These are phyloP conservation scores for Agrochola circellaris DNA, from an alignment of 2,888 invertebrate genomes.

Conservation along the genomic window DNA sequence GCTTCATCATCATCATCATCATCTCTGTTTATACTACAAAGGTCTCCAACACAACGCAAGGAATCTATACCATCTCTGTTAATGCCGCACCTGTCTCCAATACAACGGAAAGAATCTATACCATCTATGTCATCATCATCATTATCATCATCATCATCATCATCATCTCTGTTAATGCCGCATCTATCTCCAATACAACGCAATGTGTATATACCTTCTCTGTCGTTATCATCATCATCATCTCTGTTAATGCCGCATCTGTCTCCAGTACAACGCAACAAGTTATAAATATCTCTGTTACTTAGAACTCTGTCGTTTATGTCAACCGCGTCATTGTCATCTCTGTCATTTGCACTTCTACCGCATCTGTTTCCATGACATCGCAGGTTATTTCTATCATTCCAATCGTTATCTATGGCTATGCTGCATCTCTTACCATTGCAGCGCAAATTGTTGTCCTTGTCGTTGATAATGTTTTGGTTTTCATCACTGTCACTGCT, in stretches of 20 bases:
- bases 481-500: conserved; percentile 15
- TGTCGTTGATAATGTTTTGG: conserved; percentile 10
- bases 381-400: conserved; percentile 6
- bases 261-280: conserved; percentile 26
- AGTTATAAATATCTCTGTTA: conserved; percentile 1
- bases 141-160: conserved; percentile 3
- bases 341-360: conserved; percentile 11
- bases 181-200: conserved; percentile 34
- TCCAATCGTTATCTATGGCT: conserved; percentile 1
- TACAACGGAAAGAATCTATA: conserved; percentile 8
- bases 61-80: conserved; percentile 13
- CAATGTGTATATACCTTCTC: background rate
- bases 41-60: conserved; percentile 33
- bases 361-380: conserved; percentile 42
- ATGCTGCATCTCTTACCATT: conserved; percentile 24
- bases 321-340: background rate
- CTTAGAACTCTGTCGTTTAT: background rate
- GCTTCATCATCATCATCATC: conserved; percentile 8
- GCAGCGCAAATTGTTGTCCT: conserved; percentile 30
- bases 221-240: conserved; percentile 13
- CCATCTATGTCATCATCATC: background rate
- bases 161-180: background rate
- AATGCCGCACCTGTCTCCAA: conserved; percentile 17
- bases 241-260: conserved; percentile 14
- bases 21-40: conserved; percentile 11